Evolutionary conservation across 1,140 invertebrate species (phyloP), one percentile per base, ranked within the genome.

Genomic region (Pseudomyrmex pallidus): DNA sequence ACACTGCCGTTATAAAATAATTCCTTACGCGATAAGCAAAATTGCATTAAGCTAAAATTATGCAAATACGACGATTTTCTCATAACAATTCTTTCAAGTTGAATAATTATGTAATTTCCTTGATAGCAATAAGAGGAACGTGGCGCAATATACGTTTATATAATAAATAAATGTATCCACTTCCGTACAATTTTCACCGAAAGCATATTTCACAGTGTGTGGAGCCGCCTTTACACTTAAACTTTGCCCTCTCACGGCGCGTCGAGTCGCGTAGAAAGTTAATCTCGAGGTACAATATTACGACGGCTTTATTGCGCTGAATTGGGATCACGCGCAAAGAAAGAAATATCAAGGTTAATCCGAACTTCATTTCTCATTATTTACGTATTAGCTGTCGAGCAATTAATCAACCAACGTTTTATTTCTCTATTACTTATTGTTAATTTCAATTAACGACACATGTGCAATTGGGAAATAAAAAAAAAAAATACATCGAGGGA

Each of bases 371-470:
- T 86, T 66, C 68, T 62, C 70, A 61, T 86, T 73, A 83, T 84
- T 74, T 77, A 35, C 63, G 52, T 76, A 76, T 78, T 80, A 87
- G 77, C 76, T 84, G 68, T 70, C 86, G n/a, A 22, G 1, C 35
- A 59, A 86, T 86, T 78, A 73, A 77, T 87, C 52, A 52, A 17
- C 12, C 1, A 12, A 20, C 15, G 50, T 20, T n/a, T 44, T 44
- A 20, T 17, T 48, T 35, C 13, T 57, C 0, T 35, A 9, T 82
- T 22, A 70, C 70, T 80, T 52, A 80, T 87, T 87, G 25, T 25
- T 25, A 35, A 5, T 87, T 87, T 87, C 82, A 87, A 87, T 87
- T 84, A 87, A 70, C 44, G 12, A 1, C 22, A 13, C 17, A 48
- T 44, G n/a, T n/a, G 20, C 68, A 74, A 54, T 66, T 12, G 54